phyloP scores from a whole-genome alignment of 92 coral and sea anemone genomes.

The Porites lobata region DNA sequence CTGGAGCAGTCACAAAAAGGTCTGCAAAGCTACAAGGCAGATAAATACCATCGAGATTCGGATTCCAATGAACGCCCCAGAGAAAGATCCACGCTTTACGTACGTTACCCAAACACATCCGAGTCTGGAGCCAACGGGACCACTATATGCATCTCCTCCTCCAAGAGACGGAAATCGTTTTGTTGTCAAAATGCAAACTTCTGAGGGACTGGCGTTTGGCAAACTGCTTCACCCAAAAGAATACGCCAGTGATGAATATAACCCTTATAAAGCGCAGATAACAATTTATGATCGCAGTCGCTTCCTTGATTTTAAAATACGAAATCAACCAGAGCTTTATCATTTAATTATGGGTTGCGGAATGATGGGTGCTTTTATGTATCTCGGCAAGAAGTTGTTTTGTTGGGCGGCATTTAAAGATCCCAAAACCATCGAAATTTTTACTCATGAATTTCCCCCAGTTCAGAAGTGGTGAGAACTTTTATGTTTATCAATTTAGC shows the following conservation, averaged over 20 bases:
- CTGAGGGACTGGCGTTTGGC: background rate
- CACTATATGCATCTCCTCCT: conserved; percentile 15
- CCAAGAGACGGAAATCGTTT: conserved; percentile 44
- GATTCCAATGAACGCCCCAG: background rate
- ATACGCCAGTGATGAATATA: background rate
- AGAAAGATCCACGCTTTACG: too few species aligned
- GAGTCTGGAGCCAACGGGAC: conserved; percentile 37
- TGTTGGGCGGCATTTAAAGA: conserved; percentile 51
- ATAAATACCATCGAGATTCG: background rate
- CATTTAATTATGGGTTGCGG: conserved; percentile 32
- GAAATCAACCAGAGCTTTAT: background rate
- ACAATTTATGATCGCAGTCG: conserved; percentile 27
- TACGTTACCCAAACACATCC: background rate
- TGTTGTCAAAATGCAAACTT: conserved; percentile 35
- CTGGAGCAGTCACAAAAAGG: conserved; percentile 39
- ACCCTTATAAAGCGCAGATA: background rate
- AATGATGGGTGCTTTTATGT: conserved; percentile 11
- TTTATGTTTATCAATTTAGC: background rate
- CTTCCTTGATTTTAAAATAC: background rate
- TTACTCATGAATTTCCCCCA: conserved; percentile 51
- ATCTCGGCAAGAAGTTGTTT: conserved; percentile 23
- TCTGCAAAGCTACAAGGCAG: conserved; percentile 6
- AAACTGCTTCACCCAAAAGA: background rate
- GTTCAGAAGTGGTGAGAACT: conserved; percentile 16
- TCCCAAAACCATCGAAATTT: conserved; percentile 24